Base-by-base conservation (phyloP, 2,888 invertebrate genomes). In the Xanthorhoe spadicearia region DNA sequence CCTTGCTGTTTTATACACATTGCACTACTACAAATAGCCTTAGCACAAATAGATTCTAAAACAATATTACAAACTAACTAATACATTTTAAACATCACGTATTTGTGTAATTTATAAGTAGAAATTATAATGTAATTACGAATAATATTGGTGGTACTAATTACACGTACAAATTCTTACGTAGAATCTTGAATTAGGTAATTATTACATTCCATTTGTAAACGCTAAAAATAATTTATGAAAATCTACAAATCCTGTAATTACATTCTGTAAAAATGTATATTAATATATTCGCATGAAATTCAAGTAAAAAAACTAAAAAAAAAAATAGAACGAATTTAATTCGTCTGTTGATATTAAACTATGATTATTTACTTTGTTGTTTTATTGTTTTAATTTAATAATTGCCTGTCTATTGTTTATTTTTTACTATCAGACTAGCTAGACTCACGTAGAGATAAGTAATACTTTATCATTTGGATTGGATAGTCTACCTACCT, bases 311-410 rank as follows among this genome's bases (percentile, higher is more conserved):
- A 68, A 23, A 23, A 23, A 23, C 1, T 3, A 23, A 72, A 69
- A 61, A 58, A 58, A 50, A 59, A 80, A 74, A 78, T 64, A 78
- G 80, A 72, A 85, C 85, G 88, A 88, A 89, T 88, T 84, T 84
- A 83, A 85, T 86, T 88, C 84, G 83, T 84, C 77, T 87, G 89
- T 89, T 90, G 83, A 85, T 85, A 89, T 85, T 85, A 88, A 87
- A 88, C 72, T 75, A 85, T 80, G 77, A 83, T 80, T 83, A 83
- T 80, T 81, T 77, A 83, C 69, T 72, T 64, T 69, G 59, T 62
- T 77, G 69, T 68, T 66, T 76, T 74, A 69, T 74, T 69, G 62
- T 8, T 19, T 18, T 49, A 49, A 49, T 18, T 18, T 9, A 49
- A 49, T 5, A 17, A 49, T 8, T 7, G 0, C 0, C 1, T 23